These are phyloP conservation scores for Chelidonichthys spinosus DNA, from an alignment of 2,797 vertebrate species.

Conservation along the genomic window DNA sequence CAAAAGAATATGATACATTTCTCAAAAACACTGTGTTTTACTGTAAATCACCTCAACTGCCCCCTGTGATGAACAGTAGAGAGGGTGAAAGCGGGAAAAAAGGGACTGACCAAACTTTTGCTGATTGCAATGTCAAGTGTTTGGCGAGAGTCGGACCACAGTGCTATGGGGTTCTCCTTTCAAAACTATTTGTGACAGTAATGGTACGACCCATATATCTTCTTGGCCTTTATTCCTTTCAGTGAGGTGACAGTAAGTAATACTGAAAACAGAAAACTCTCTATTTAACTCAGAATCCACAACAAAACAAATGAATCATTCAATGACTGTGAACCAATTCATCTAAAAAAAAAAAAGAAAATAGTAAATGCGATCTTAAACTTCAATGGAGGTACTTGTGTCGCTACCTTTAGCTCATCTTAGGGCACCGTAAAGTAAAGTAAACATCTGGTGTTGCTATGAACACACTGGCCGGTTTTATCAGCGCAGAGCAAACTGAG, in stretches of 20 bases:
- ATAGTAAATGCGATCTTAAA: neutral
- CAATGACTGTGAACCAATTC: neutral
- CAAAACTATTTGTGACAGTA: constrained; percentile 26
- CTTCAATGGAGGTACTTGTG: neutral
- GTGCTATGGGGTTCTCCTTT: constrained; percentile 16
- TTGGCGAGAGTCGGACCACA: neutral
- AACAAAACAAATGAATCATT: neutral
- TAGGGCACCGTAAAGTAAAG: constrained; percentile 8
- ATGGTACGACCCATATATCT: constrained; percentile 32
- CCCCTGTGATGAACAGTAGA: neutral
- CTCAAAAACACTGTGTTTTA: constrained; percentile 1
- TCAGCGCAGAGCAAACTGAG: constrained; percentile 26
- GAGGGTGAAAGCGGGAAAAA: neutral
- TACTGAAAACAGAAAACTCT: constrained; percentile 4
- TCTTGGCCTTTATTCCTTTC: constrained; percentile 29
- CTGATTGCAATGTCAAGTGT: constrained; percentile 43
- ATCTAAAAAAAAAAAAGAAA: neutral
- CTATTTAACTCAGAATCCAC: constrained; percentile 3
- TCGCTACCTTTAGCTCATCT: constrained; percentile 22
- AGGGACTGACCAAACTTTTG: constrained; percentile 4
- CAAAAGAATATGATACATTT: constrained; percentile 6
- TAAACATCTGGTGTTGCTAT: constrained; percentile 29
- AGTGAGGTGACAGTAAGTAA: constrained; percentile 20
- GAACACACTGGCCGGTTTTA: constrained; percentile 49
- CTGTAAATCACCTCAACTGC: neutral